These are phyloP conservation scores for Tiliqua scincoides DNA, from an alignment of 2,113 vertebrate species.

Conservation along the genomic window DNA sequence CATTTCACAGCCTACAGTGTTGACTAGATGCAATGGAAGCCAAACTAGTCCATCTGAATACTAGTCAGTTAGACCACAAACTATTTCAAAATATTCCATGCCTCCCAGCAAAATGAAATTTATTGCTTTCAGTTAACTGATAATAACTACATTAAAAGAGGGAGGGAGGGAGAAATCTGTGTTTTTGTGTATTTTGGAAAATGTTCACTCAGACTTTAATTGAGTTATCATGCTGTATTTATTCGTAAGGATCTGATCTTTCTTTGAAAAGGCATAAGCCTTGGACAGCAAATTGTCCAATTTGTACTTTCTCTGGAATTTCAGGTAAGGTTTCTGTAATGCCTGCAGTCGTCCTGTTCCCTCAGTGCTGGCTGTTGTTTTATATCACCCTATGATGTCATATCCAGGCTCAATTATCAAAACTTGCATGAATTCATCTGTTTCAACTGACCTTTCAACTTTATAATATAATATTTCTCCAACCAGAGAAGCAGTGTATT, in stretches of 20 bases:
- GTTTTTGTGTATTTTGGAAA: constrained; percentile 36
- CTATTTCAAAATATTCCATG: neutral
- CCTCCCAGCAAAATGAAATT: neutral
- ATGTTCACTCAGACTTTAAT: constrained; percentile 11
- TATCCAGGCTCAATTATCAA: constrained; percentile 40
- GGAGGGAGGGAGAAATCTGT: neutral
- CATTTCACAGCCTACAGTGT: accelerated
- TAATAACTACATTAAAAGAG: neutral
- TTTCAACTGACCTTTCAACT: constrained; percentile 4
- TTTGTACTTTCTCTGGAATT: constrained; percentile 28
- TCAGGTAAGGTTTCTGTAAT: constrained; percentile 28
- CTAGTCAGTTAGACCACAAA: neutral
- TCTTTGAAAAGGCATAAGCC: constrained; percentile 5
- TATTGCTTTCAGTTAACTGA: constrained; percentile 13
- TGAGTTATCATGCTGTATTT: constrained; percentile 4
- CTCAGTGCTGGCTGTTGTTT: neutral
- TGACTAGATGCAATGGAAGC: neutral
- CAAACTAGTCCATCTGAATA: neutral
- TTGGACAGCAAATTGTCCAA: constrained; percentile 28
- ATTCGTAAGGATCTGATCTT: neutral
- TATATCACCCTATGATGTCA: constrained; percentile 13
- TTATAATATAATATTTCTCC: constrained; percentile 42
- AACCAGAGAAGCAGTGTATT: neutral
- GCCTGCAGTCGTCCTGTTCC: neutral
- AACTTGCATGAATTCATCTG: constrained; percentile 36